Evolutionary conservation across 2,797 vertebrate species (phyloP), one percentile per base, ranked within the genome.

Genomic region (Enteromius trimaculatus): DNA sequence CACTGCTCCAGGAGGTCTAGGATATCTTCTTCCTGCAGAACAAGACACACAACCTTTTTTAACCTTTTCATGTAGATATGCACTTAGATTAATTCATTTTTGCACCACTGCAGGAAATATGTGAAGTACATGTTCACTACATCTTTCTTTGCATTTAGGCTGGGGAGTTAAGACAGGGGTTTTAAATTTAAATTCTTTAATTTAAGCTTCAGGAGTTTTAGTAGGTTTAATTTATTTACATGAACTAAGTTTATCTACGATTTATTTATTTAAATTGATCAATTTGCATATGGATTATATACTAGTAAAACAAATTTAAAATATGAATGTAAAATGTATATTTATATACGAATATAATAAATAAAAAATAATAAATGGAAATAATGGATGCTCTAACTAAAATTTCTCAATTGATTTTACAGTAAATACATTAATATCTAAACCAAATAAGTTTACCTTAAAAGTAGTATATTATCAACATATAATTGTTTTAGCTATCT

Each of bases 1-100:
- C 98, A 99, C 71, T 99, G 97, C 87, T 99, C 98, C 91, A 99
- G 89, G 87, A 99, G 96, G 91, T 98, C 98, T 92, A 99, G 92
- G 92, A 99, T 98, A 90, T 99, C 98, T 93, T 99, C 98, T 85
- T 99, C 98, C 98, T 99, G 65, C 26, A 75, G 19, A 83, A 78
- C 26, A 37, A 26, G 8, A 16, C 58, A 79, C 62, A 80, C 2
- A 62, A 64, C 16, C 4, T 19, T 70, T 44, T 53, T 70, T 80
- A 37, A 55, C 13, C 58, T 14, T 44, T 26, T 44, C 23, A 21
- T 62, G 51, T 23, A 3, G 4, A 13, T 42, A 44, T 62, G 26
- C 60, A 29, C 26, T 16, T 14, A 26, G 1, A 60, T 60, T 4
- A 60, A 39, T 16, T 37, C 19, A 8, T 16, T 17, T 44, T 44